Evolutionary conservation across 2,797 vertebrate species (phyloP).

Genomic region (Caiman crocodilus): DNA sequence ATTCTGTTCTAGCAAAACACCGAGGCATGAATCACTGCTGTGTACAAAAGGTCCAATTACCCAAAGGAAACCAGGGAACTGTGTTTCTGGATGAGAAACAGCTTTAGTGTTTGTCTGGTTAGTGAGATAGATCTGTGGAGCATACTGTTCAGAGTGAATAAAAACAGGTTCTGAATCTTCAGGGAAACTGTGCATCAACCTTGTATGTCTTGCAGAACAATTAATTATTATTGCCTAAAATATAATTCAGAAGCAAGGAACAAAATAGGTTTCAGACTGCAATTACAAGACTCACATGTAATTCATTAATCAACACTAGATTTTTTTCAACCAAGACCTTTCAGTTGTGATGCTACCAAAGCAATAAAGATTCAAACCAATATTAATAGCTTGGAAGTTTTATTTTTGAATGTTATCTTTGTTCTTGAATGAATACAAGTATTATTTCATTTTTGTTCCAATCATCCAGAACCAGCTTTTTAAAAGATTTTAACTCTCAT

Average conservation of each 20-base stretch:
- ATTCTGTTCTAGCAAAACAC: not conserved
- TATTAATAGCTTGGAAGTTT: not conserved
- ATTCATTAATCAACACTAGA: not conserved
- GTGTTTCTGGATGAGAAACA: not conserved
- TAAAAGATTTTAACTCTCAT: not conserved
- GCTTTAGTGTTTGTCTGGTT: conserved; percentile 4
- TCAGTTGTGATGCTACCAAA: not conserved
- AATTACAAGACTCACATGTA: not conserved
- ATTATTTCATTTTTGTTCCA: not conserved
- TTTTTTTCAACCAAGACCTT: not conserved
- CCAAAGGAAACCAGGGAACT: not conserved
- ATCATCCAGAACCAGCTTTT: not conserved
- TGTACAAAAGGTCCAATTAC: not conserved
- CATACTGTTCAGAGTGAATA: not conserved
- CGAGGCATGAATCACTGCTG: not conserved
- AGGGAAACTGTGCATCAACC: not conserved
- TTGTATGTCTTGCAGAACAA: not conserved
- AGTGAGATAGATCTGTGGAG: not conserved
- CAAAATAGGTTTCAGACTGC: not conserved
- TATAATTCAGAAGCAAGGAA: not conserved
- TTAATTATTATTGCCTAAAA: not conserved
- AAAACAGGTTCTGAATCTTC: not conserved
- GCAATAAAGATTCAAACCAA: not conserved
- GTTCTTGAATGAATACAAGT: not conserved
- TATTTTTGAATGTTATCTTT: not conserved